phyloP scores from a whole-genome alignment of 2,797 vertebrate species.

The Carduelis carduelis region DNA sequence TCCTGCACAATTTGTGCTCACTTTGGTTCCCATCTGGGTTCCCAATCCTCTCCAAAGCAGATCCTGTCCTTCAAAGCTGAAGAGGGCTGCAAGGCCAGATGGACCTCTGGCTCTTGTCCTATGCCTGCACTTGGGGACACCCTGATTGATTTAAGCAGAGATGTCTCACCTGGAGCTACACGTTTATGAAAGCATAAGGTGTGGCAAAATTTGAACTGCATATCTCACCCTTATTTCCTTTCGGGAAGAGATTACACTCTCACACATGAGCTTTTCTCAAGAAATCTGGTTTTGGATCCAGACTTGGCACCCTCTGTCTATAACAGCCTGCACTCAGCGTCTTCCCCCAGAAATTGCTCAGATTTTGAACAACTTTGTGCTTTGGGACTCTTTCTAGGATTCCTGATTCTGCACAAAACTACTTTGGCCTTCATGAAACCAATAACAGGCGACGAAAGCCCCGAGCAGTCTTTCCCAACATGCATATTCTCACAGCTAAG shows the following conservation, averaged over 20 bases:
- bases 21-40: background rate
- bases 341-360: background rate
- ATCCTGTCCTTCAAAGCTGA: background rate
- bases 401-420: background rate
- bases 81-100: background rate
- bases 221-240: background rate
- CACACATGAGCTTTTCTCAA: background rate
- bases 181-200: background rate
- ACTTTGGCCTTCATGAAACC: background rate
- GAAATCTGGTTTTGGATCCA: background rate
- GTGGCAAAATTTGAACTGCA: background rate
- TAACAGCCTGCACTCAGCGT: background rate
- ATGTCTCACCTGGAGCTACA: background rate
- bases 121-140: background rate
- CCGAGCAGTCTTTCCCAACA: accelerated
- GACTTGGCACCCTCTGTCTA: background rate
- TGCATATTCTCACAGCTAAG: background rate
- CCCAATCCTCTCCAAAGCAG: background rate
- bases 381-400: slow-evolving; percentile 12
- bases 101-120: background rate
- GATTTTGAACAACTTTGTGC: background rate
- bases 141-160: background rate
- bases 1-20: background rate
- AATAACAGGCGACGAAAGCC: accelerated
- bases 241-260: background rate